Evolutionary conservation across 2,888 invertebrate species (phyloP), one percentile per base, ranked within the genome.

Genomic region (Hydrotaea diabolus): DNA sequence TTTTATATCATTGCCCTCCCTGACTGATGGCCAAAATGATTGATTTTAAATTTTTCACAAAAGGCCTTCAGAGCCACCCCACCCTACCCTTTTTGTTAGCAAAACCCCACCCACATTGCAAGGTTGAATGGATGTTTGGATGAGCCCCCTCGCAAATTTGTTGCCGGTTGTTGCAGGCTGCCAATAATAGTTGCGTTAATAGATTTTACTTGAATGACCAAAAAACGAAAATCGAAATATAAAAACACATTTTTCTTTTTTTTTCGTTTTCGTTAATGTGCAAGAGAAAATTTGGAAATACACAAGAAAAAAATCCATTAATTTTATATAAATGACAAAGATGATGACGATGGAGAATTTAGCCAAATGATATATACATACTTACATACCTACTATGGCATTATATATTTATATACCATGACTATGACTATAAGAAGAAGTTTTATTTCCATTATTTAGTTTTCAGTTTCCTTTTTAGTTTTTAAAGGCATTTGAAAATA

Each of bases 301-400:
- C 1, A 26, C 23, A 59, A 13, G 43, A 36, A 36, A 64, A 62
- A 49, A 64, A 23, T 19, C 76, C 76, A 71, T 55, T 43, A 53
- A 76, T 72, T 80, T 80, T 80, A 39, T 49, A 66, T 69, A 46
- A n/a, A 59, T 26, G 59, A 55, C 21, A 21, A 55, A 7, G 21
- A 55, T 55, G 55, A 21, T 15, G 31, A 39, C 1, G 13, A 62
- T 31, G 62, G 36, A 49, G 15, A 31, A 62, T 62, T 62, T 62
- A 62, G 62, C 31, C 15, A 62, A 62, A 31, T 62, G 62, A 15
- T 31, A 31, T 62, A 62, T 62, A 46, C 46, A 23, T 21, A 43
- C 19, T 43, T 8, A 66, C 39, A 66, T 19, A 43, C 66, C n/a
- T 43, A 66, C 19, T 13, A 66, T 66, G 55, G 9, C 21, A 36